phyloP scores from a whole-genome alignment of 1,140 invertebrate species.

The Leptinotarsa defecta region DNA sequence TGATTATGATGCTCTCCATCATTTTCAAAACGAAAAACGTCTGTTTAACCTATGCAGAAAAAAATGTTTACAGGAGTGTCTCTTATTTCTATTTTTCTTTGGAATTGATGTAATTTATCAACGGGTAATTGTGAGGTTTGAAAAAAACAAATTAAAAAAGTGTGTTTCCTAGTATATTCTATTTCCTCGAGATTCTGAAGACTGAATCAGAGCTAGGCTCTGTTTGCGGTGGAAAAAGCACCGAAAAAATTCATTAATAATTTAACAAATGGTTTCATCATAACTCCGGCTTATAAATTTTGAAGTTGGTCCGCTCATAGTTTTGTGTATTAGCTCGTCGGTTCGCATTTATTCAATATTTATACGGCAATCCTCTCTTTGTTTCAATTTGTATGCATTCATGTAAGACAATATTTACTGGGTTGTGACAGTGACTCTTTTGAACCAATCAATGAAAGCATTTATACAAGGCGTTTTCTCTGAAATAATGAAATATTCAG shows the following conservation, averaged over 20 bases:
- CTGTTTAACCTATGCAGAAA: no score
- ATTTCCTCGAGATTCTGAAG: conserved; percentile 26
- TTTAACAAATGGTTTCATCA: conserved; percentile 55
- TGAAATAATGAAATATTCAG: no score
- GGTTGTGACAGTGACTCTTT: no score
- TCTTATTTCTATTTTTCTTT: no score
- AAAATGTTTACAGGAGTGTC: no score
- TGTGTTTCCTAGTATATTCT: conserved; percentile 32
- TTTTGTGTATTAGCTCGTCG: not conserved
- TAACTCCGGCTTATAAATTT: conserved; percentile 55
- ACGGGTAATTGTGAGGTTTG: conserved; percentile 31
- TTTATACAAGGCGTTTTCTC: no score
- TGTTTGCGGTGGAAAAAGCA: not conserved
- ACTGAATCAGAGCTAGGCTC: conserved; percentile 13
- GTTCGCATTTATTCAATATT: conserved; percentile 38
- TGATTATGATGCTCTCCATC: no score
- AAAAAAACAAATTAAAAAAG: conserved; percentile 30
- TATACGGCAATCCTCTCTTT: not conserved
- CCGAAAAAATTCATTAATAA: conserved; percentile 55
- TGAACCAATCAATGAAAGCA: no score
- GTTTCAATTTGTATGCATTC: no score
- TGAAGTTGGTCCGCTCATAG: conserved; percentile 41
- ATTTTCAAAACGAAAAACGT: no score
- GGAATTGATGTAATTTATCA: not conserved
- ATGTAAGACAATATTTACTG: no score